Evolutionary conservation across 2,888 invertebrate genomes (phyloP).

Genomic region (Ornithoptera priamus): DNA sequence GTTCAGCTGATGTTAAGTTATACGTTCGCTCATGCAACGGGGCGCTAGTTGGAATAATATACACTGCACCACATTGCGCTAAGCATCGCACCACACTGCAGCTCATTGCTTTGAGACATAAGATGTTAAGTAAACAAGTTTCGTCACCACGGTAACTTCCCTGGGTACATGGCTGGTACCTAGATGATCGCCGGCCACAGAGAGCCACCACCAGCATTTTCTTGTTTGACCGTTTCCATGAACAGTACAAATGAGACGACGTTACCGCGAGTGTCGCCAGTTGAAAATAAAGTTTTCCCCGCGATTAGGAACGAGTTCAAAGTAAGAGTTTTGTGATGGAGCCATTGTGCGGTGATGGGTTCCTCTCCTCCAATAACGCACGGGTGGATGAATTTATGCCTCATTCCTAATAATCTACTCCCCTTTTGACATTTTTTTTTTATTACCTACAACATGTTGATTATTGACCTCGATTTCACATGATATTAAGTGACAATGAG

Average conservation of each 20-base stretch:
- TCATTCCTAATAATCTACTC: not conserved
- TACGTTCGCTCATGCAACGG: too few species aligned
- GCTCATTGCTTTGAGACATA: too few species aligned
- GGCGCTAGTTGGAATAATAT: too few species aligned
- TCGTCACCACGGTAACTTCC: too few species aligned
- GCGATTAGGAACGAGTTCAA: slow-evolving; percentile 76
- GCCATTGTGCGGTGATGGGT: slow-evolving; percentile 62
- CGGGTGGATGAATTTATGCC: slow-evolving; percentile 30
- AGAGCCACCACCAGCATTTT: too few species aligned
- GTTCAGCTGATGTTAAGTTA: too few species aligned
- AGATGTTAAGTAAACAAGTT: too few species aligned
- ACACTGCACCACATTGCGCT: too few species aligned
- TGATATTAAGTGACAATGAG: not conserved
- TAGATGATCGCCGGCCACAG: too few species aligned
- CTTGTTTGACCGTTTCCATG: not conserved
- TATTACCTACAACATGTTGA: not conserved
- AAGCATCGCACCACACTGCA: too few species aligned
- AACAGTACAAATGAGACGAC: slow-evolving; percentile 34
- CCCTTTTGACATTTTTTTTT: not conserved
- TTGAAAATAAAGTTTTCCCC: slow-evolving; percentile 76
- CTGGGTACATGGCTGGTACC: too few species aligned
- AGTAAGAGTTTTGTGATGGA: slow-evolving; percentile 72
- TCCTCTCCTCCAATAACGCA: slow-evolving; percentile 61
- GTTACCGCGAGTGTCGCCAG: slow-evolving; percentile 34
- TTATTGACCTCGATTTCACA: not conserved